These are phyloP conservation scores for Drosophila lacertosa DNA, from an alignment of 1,140 invertebrate genomes.

Conservation along the genomic window DNA sequence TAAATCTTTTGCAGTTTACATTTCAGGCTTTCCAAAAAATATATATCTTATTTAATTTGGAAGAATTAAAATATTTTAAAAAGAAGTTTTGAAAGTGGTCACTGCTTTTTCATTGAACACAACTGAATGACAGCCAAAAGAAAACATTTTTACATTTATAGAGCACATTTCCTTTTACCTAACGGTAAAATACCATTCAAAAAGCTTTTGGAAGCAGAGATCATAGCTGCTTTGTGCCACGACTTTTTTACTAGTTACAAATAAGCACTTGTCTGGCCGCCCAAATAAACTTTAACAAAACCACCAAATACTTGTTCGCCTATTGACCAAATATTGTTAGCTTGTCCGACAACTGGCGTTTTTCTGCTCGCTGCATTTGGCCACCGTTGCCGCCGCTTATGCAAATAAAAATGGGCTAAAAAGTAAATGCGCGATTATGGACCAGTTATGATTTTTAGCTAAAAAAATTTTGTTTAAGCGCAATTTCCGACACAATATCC, in stretches of 20 bases:
- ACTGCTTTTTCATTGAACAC: too few relatives aligned
- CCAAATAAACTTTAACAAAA: not conserved
- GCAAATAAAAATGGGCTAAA: slow-evolving; percentile 20
- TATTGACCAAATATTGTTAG: slow-evolving; percentile 35
- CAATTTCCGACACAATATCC: slow-evolving; percentile 41
- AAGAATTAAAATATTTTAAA: too few relatives aligned
- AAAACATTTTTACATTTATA: too few relatives aligned
- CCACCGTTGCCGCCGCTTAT: slow-evolving; percentile 15
- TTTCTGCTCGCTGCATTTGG: slow-evolving; percentile 3
- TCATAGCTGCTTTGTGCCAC: not conserved
- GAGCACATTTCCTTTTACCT: too few relatives aligned
- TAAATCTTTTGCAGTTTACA: too few relatives aligned
- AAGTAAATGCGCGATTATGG: slow-evolving; percentile 12
- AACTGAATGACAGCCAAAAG: too few relatives aligned
- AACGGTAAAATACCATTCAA: not conserved
- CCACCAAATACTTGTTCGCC: slow-evolving; percentile 22
- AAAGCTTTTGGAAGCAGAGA: not conserved
- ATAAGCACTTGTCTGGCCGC: slow-evolving; percentile 7
- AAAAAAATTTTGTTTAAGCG: slow-evolving; percentile 6
- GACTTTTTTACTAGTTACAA: too few relatives aligned
- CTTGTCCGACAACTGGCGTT: slow-evolving; percentile 8
- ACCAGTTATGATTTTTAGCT: slow-evolving; percentile 27
- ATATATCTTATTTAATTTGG: too few relatives aligned
- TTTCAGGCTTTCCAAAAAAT: too few relatives aligned
- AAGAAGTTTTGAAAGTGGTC: too few relatives aligned